A percentile compares a stretch with the other conserved stretches of the same genome.
Conservation (phyloP, 2,113 vertebrate species). For the Hymenochirus boettgeri region DNA sequence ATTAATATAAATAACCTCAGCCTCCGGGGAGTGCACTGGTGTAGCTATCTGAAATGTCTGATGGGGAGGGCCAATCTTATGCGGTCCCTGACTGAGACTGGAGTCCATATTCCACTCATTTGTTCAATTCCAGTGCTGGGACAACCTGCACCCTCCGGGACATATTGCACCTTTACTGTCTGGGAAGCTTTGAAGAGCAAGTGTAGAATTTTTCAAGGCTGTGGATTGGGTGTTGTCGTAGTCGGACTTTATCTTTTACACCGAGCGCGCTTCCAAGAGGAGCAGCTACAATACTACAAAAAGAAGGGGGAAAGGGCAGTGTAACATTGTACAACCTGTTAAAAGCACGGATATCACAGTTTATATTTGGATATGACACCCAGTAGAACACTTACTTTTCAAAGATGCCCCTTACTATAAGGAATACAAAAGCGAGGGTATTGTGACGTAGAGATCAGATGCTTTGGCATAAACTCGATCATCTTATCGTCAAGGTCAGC, state of each 20-base stretch:
- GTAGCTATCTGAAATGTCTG: too few relatives aligned
- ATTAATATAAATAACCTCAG: too few relatives aligned
- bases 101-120: too few relatives aligned
- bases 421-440: slow-evolving; percentile 84
- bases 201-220: slow-evolving; percentile 79
- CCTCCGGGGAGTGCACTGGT: too few relatives aligned
- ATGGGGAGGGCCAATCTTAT: too few relatives aligned
- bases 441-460: slow-evolving; percentile 74
- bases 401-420: slow-evolving; percentile 80
- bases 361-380: too few relatives aligned
- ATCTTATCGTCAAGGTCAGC: slow-evolving; percentile 82
- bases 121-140: too few relatives aligned
- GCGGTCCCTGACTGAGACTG: too few relatives aligned
- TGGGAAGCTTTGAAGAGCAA: slow-evolving; percentile 72
- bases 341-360: not conserved
- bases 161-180: slow-evolving; percentile 79
- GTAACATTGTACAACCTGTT: too few relatives aligned
- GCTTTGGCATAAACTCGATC: slow-evolving; percentile 82
- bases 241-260: slow-evolving; percentile 77
- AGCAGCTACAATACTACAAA: slow-evolving; percentile 68
- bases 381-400: slow-evolving; percentile 71
- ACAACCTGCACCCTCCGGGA: too few relatives aligned
- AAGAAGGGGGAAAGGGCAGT: not conserved
- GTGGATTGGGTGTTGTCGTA: slow-evolving; percentile 69
- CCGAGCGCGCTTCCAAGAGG: slow-evolving; percentile 76